These are phyloP conservation scores for Zalophus californianus DNA, from an alignment of 2,797 vertebrate genomes.

Conservation along the genomic window DNA sequence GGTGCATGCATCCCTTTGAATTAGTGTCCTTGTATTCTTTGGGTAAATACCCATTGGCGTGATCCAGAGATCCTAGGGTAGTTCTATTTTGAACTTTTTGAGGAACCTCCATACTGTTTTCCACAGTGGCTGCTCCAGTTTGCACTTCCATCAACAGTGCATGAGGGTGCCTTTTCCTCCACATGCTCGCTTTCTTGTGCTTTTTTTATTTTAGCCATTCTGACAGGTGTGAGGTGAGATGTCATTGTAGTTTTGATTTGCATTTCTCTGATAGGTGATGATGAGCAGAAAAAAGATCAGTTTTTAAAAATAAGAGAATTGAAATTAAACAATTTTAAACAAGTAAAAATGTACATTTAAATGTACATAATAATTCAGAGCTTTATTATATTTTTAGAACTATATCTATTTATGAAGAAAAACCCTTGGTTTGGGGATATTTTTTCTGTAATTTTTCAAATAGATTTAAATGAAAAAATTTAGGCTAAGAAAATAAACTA, in stretches of 20 bases:
- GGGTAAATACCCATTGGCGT: background rate
- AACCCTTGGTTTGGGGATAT: background rate
- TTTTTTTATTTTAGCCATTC: background rate
- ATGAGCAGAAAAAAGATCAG: background rate
- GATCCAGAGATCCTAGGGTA: background rate
- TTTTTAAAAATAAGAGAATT: background rate
- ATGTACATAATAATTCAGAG: background rate
- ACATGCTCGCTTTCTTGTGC: background rate
- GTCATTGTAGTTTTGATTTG: background rate
- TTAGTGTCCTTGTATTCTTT: background rate
- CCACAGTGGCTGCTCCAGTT: background rate
- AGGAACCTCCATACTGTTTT: background rate
- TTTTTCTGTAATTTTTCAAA: background rate
- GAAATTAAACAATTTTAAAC: background rate
- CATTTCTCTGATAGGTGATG: background rate
- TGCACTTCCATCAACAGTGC: background rate
- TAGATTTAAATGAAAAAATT: background rate
- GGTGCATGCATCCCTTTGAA: background rate
- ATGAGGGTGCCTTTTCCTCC: background rate
- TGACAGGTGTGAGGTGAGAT: background rate
- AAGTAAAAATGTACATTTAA: background rate
- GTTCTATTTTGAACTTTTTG: background rate
- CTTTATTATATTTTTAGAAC: constrained; percentile 17
- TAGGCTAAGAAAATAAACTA: background rate
- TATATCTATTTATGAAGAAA: background rate